Conservation (phyloP, 2,113 vertebrate species). For the Colaptes auratus region DNA sequence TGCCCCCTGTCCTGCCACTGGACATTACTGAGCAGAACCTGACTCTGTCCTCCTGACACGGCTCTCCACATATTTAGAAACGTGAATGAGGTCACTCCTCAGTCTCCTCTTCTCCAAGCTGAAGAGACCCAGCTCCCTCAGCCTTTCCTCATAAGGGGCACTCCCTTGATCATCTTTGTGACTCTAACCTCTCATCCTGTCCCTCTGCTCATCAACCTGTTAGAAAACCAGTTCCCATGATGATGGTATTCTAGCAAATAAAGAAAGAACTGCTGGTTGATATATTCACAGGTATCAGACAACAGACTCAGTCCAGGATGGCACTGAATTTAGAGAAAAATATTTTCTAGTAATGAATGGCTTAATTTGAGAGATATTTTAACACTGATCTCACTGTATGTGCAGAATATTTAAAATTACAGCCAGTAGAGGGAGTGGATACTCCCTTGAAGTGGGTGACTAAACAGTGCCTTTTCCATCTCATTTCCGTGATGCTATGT, state of each 20-base stretch:
- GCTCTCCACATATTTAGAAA: too few relatives aligned
- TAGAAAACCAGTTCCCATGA: not conserved
- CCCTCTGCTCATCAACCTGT: not conserved
- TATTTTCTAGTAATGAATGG: not conserved
- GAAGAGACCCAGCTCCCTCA: too few relatives aligned
- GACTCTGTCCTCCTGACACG: too few relatives aligned
- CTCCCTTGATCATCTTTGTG: too few relatives aligned
- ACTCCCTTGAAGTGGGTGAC: not conserved
- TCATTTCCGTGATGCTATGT: not conserved
- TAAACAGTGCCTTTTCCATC: not conserved
- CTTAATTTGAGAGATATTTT: not conserved
- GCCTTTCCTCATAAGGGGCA: too few relatives aligned
- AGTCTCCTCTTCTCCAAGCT: too few relatives aligned
- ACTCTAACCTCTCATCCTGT: not conserved
- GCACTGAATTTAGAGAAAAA: not conserved
- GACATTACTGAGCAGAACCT: too few relatives aligned
- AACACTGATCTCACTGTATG: not conserved
- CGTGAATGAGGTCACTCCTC: too few relatives aligned
- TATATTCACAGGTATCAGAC: not conserved
- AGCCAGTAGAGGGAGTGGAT: slow-evolving; percentile 67
- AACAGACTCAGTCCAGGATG: not conserved
- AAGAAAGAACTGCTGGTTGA: not conserved
- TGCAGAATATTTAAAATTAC: not conserved
- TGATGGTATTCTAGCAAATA: not conserved
- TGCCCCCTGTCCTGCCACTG: too few relatives aligned